Base-by-base conservation (phyloP, 1,140 invertebrate species). In the Glossosoma conforme region DNA sequence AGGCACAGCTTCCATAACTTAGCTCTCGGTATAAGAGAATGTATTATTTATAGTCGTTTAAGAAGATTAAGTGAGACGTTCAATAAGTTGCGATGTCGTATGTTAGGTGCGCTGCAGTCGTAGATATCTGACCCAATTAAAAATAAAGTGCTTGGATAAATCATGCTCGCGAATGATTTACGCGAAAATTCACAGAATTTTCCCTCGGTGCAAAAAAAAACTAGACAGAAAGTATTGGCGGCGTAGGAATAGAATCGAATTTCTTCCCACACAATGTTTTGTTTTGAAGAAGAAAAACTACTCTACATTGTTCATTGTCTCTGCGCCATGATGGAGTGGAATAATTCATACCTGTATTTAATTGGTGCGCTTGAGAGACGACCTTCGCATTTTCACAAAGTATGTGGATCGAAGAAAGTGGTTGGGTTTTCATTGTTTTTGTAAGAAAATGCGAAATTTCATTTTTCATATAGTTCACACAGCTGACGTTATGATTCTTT, bases 391-490 rank as follows among this genome's bases (percentile, higher is more conserved):
- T 28, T 38, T 38, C 36, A 38, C 36, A 38, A 36, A 10, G 4
- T 11, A 38, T 38, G 5, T 38, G 19, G 36, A 38, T 18, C 4
- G 19, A 38, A 38, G 36, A 38, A 38, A 38, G 36, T 38, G 36
- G 10, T 19, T 4, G 15, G 2, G 2, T 38, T 38, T 38, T 18
- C 2, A 38, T 38, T 38, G 36, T 38, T 17, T 38, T 15, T 11
- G 32, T 13, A 3, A 17, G 17, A 38, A 38, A 18, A 15, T 38
- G 36, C 36, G 19, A 2, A 19, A 38, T 38, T 38, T 38, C 36
- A 38, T 38, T 38, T 38, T 38, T 17, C 36, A 38, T 38, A 38
- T 9, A 38, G 36, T 38, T 38, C 36, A 18, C n/a, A n/a, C n/a
- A n/a, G n/a, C n/a, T n/a, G n/a, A n/a, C n/a, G n/a, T n/a, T n/a